Evolutionary conservation across 2,888 invertebrate species (phyloP), one percentile per base, ranked within the genome.

Genomic region (Allophyes oxyacanthae): DNA sequence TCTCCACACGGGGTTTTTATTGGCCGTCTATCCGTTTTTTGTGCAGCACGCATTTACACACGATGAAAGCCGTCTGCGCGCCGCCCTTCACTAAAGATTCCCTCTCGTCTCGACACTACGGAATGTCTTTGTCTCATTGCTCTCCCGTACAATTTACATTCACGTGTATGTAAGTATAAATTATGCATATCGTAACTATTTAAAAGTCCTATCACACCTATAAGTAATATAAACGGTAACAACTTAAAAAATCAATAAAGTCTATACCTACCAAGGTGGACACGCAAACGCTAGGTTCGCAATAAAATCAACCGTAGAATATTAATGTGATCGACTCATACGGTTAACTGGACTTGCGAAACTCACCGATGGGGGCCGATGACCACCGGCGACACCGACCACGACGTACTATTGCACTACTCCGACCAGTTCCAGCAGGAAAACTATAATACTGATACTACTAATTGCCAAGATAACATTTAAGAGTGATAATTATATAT

Each of bases 281-380:
- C n/a, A n/a, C 79, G 76, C 84, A 82, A 79, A 81, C 84, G 78
- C 84, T 87, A 87, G 84, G 85, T 87, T 87, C 81, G 87, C 89
- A 88, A 90, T 87, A 88, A 82, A 85, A 87, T 81, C 91, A 84
- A 79, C 85, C 74, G 84, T 81, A 84, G 93, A 92, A 93, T 93
- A 92, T 91, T 92, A 92, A 93, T 92, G 89, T 83, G 89, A 82
- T 81, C 85, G 86, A 85, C 84, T 88, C 89, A 87, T 85, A 87
- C 89, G 86, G 88, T 82, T 92, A 92, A 91, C 93, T 89, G 93
- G 91, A 92, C 91, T 92, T 90, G 91, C 92, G 88, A 91, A 92
- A 91, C 92, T 90, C 78, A 91, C 89, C 90, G 86, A 81, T 81
- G 81, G 89, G 75, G 92, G 93, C 88, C 93, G 92, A 89, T 92